Base-by-base conservation (phyloP, 1,140 invertebrate genomes). In the Monochamus saltuarius region DNA sequence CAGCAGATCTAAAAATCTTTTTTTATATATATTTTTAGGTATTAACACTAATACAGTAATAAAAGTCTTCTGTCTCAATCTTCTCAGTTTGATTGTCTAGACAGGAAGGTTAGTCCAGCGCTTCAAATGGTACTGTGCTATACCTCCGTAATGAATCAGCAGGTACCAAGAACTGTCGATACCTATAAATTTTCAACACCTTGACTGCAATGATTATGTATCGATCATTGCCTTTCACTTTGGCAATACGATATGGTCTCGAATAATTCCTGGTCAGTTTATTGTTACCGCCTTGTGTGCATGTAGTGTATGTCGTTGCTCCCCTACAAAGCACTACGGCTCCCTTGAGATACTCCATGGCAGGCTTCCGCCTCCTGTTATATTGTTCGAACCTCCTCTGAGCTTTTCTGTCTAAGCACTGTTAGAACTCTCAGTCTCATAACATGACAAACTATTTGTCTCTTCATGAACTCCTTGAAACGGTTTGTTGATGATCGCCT, bases 151-250 rank as follows among this genome's bases (percentile, higher is more conserved):
- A 47, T 36, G 36, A 29, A 17, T 57, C 60, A 3, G 37, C 55
- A n/a, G 55, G 7, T 11, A 58, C 55, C 7, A 47, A 17, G 2
- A 55, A 45, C n/a, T 57, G 57, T 29, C 50, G 58, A 11, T 11
- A 14, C 37, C 51, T 58, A 36, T 62, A 62, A 17, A 50, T 51
- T 35, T 45, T 54, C 2, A 55, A 17, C 34, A 56, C 61, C 45
- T 59, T 53, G 6, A 60, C 10, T 9, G 51, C 9, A 7, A 17
- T 35, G n/a, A 73, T 68, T 38, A 68, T 65, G 46, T 74, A 76
- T 2, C 73, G 54, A 47, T 76, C 73, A 38, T 74, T 62, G 11
- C 65, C 69, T 46, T 73, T 40, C 7, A 72, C 64, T 42, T 69
- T 64, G 4, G 63, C 65, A 4, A 76, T 58, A 45, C 61, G 64